Evolutionary conservation across 1,140 invertebrate genomes (phyloP), one percentile per base, ranked within the genome.

Genomic region (Aphelinus certus): DNA sequence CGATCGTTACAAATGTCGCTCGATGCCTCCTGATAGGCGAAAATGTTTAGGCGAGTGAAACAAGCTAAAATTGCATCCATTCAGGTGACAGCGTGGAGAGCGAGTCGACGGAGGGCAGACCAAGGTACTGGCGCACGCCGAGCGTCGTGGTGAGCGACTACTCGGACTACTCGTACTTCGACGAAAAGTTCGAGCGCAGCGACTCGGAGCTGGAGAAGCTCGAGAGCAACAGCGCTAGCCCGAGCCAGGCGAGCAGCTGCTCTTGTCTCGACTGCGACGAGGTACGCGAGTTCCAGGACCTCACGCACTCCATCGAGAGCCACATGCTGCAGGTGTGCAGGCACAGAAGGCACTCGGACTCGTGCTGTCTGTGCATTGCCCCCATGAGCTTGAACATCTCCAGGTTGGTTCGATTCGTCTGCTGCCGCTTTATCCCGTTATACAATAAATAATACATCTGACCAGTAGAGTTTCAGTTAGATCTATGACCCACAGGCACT

Each of bases 101-200:
- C 76, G 89, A 89, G 72, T 83, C 86, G 4, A 88, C 83, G n/a
- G 88, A 86, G 51, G 79, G 86, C 64, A 79, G 79, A 55, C 82
- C 83, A 0, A 88, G 93, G 1, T 93, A 91, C 79, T 93, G 93
- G 81, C 84, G 94, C 49, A 95, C 94, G 0, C 94, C 94, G 0
- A 94, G 93, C 42, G 94, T 95, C 26, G 94, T 95, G 2, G 93
- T 95, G 1, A 95, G 93, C 78, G 94, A 95, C 83, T 94, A 95
- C 81, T 94, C 93, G 0, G 94, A 95, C 81, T 93, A 94, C 76
- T 87, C 87, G 6, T 85, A 86, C 77, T 57, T 86, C 42, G 85
- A 87, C 43, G 86, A 86, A 60, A 83, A 82, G 53, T 81, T 81
- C 42, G 86, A 87, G 10, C 80, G 83, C n/a, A 84, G 80, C 51